Base-by-base conservation (phyloP, 2,113 vertebrate species). In the Eidolon helvum region DNA sequence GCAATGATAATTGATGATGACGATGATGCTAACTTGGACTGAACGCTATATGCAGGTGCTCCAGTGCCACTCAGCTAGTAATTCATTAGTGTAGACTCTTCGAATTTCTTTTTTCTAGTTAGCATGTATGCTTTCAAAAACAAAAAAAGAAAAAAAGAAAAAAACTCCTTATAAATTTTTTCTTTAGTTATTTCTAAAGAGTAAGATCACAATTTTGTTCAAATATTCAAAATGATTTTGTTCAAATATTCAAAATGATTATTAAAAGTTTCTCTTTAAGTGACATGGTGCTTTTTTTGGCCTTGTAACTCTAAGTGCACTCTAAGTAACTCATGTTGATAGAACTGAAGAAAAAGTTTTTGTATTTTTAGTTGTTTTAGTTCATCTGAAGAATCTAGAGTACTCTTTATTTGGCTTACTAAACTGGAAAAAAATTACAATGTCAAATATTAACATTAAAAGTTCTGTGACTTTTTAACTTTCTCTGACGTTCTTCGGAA, bases 361-460 rank as follows among this genome's bases (percentile, higher is more conserved):
- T 18, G 11, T 61, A 69, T 53, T 94, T 91, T 88, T 30, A 16
- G 19, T 45, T 84, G 12, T 55, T 87, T 92, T 50, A 63, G 6
- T 61, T 86, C 22, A 65, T 65, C 2, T 57, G 50, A 61, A 95
- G 26, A 92, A 69, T 48, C 4, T 57, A 61, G 22, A 93, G 22
- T n/a, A 38, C 18, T n/a, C 26, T 69, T 79, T 91, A 87, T 45
- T n/a, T 30, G 28, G 45, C 30, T 83, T 90, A 28, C 63, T 72
- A 91, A 83, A 53, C 12, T 90, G 45, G 65, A 88, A 90, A 86
- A 77, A 66, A 90, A 87, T 71, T 66, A n/a, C 95, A 78, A 91
- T 89, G 66, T 75, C 59, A 95, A 86, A 80, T 55, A 71, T 45
- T 53, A 90, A 35, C 33, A 40, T 33, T 66, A 38, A 55, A 79